These are phyloP conservation scores for Pycnomerus fuliginosus DNA, from an alignment of 2,888 invertebrate genomes.

Conservation along the genomic window DNA sequence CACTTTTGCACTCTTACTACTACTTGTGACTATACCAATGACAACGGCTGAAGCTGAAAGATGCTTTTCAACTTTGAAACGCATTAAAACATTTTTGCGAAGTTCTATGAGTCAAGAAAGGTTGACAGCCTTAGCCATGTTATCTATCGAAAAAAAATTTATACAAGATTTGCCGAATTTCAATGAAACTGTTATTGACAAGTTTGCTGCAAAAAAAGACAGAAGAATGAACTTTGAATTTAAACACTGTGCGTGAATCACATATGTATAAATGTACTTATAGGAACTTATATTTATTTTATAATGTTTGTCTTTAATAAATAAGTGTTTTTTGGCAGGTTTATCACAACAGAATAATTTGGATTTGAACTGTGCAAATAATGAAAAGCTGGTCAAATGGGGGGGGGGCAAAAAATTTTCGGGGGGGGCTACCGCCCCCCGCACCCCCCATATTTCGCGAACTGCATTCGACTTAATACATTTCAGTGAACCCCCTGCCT, in stretches of 20 bases:
- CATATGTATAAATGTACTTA: too few relatives aligned
- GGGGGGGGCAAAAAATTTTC: too few relatives aligned
- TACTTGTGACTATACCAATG: conserved; percentile 27
- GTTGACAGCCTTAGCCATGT: conserved; percentile 23
- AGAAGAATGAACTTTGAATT: conserved; percentile 15
- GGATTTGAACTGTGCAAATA: too few relatives aligned
- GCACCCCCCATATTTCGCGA: too few relatives aligned
- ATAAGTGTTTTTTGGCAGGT: too few relatives aligned
- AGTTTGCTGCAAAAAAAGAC: conserved; percentile 16
- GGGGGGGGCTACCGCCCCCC: too few relatives aligned
- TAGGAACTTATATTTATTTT: background rate
- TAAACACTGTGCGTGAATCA: conserved; percentile 2
- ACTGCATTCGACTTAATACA: too few relatives aligned
- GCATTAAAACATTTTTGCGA: conserved; percentile 29
- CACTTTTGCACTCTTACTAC: conserved; percentile 24
- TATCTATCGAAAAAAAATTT: conserved; percentile 27
- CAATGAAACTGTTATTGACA: conserved; percentile 20
- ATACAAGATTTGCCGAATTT: conserved; percentile 21
- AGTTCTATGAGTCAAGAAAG: conserved; percentile 27
- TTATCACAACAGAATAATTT: too few relatives aligned
- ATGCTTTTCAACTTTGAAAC: conserved; percentile 21
- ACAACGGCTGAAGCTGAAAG: conserved; percentile 26
- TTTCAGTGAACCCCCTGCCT: too few relatives aligned
- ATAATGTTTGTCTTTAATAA: too few relatives aligned
- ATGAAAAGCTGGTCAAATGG: too few relatives aligned